Percentiles rank a stretch among this genome's conserved stretches.
phyloP scores from a whole-genome alignment of 2,113 vertebrate species.

The Chrysemys picta region DNA sequence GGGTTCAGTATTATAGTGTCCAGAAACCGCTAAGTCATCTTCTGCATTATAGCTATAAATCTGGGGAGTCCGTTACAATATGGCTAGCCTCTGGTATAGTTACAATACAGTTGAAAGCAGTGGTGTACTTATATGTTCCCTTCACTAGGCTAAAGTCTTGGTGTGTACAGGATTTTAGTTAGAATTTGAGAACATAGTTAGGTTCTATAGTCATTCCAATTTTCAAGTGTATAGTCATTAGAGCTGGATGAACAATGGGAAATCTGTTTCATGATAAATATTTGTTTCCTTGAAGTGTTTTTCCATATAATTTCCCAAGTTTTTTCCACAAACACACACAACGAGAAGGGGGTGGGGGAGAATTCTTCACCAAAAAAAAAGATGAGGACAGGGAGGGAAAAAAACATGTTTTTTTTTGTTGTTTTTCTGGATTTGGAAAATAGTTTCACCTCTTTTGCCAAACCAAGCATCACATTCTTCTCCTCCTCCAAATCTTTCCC shows the following conservation, averaged over 20 bases:
- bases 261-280: neutral
- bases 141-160: neutral
- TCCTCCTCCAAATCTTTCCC: neutral
- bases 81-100: neutral
- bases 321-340: neutral
- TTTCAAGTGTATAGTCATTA: neutral
- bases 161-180: neutral
- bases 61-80: slow-evolving; percentile 1
- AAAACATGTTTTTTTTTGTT: too few species aligned
- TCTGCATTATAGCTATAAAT: neutral
- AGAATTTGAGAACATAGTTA: neutral
- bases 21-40: neutral
- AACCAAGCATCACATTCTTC: neutral
- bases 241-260: neutral
- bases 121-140: neutral
- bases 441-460: neutral
- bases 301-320: neutral
- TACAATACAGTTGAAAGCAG: neutral
- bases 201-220: neutral
- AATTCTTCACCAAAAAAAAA: neutral
- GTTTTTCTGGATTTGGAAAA: neutral
- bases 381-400: neutral
- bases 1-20: neutral
- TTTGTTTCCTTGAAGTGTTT: neutral
- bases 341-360: neutral